Base-by-base conservation (phyloP, 2,113 vertebrate species). In the Centropus bengalensis region DNA sequence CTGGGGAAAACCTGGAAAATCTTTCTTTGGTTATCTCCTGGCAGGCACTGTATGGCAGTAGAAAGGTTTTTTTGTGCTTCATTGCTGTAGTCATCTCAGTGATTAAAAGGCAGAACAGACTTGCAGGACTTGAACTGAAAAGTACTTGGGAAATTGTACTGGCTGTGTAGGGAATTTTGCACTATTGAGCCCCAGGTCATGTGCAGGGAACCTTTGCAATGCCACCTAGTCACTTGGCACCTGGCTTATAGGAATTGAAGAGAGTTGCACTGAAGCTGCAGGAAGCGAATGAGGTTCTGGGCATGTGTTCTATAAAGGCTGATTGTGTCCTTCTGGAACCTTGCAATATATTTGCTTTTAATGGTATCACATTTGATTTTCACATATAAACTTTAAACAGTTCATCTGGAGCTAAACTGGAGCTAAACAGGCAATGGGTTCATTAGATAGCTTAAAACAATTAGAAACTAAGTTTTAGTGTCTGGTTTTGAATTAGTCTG, bases 131-230 rank as follows among this genome's bases (percentile, higher is more conserved):
- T 51, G 10, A 87, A 27, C 21, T 64, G 51, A 64, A 80, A 42
- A 63, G 12, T 22, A 7, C 23, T 49, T 38, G 6, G 75, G n/a
- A 88, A 81, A 28, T 63, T 8, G 3, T 76, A 8, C 40, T 77
- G 45, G 12, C 12, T 54, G 12, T 8, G 14, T 5, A n/a, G 24
- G 20, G 33, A 70, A 6, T 74, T 56, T 74, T 52, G 14, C 5
- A 36, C 8, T 81, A 30, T 44, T 73, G 60, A 86, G 26, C 9
- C 44, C 8, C 33, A 69, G 10, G 1, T 6, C 4, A 15, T 28
- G 12, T 83, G 6, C 28, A 42, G 3, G 8, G 27, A 8, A n/a
- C 10, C 10, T n/a, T 68, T 23, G 30, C 0, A 0, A 32, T 74
- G 45, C 32, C 15, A 55, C 10, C 11, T 8, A 2, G 32, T 47